Base-by-base conservation (phyloP, 1,140 invertebrate species). In the Oedothorax gibbosus region DNA sequence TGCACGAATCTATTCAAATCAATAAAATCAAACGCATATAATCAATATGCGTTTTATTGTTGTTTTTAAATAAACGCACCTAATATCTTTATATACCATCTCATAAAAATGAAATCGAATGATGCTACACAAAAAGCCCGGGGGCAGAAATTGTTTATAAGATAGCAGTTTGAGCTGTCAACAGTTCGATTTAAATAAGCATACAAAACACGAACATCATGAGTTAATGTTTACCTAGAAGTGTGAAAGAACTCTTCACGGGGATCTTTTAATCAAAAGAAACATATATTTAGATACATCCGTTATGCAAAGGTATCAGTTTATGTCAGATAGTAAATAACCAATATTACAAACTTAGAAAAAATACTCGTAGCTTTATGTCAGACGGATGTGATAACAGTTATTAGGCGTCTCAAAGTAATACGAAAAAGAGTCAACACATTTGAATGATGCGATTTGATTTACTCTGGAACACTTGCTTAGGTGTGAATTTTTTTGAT, bases 211-310 rank as follows among this genome's bases (percentile, higher is more conserved):
- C 11, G 15, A 8, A n/a, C 15, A 64, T 18, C 20, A 18, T 64
- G 11, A 51, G 12, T 20, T 66, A 18, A 51, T 83, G 81, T 83
- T 83, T 83, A 62, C 57, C 56, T 50, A n/a, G 15, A 84, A 76
- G 53, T 66, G 56, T 66, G 49, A 60, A 50, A 50, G 54, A 60
- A 82, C 68, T 76, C 54, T 76, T 83, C 57, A 6, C 50, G 7
- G 21, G 6, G 12, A 56, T 2, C 69, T 18, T 82, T 82, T 84
- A 84, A 84, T 84, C 60, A 84, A 76, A 35, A 84, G 20, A 84
- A 65, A 81, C 66, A 49, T 66, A 69, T 83, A 66, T 83, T 84
- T 84, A 84, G 35, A 66, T 76, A 68, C 56, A 68, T 57, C 54
- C 18, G 54, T 14, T 14, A 21, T 10, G 54, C 18, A 57, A 35